Base-by-base conservation (phyloP, 2,797 vertebrate genomes). In the Poecilia wingei region DNA sequence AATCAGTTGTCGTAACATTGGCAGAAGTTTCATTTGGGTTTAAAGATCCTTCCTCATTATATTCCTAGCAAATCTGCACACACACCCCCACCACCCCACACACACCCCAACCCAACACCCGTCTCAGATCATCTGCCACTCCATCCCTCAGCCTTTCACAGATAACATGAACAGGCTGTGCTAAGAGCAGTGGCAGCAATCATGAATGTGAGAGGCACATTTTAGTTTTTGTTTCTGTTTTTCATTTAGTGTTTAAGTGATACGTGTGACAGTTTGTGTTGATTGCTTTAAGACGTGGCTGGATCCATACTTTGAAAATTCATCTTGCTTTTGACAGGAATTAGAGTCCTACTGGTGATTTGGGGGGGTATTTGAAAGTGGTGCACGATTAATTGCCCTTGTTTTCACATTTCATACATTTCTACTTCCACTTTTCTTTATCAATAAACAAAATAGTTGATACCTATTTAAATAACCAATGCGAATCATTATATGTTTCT, bases 101-200 rank as follows among this genome's bases (percentile, higher is more conserved):
- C 25, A n/a, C 53, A 25, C 25, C 6, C 22, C 51, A 55, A 25
- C 7, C 22, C 36, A 69, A 25, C 43, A n/a, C 43, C n/a, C 43
- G 10, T 46, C 43, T 36, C 16, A 46, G n/a, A 47, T 47, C 39
- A 31, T 71, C 18, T 71, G 69, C n/a, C 69, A 47, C 69, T 47
- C 28, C 43, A 18, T 46, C 69, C 16, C 69, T 71, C 4, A 18
- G n/a, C 69, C 43, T 71, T 4, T 71, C 45, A 43, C 43, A 31
- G 43, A 31, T 71, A 46, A 71, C 43, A 71, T 45, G 69, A 31
- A 71, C 43, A 71, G 43, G 69, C 69, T 16, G n/a, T 31, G 28
- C n/a, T 31, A 46, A 31, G 31, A 47, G 3, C 6, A 14, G 43
- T 71, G 69, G 13, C 45, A 47, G n/a, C 6, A 64, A 36, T 36